Evolutionary conservation across 1,140 invertebrate species (phyloP), one percentile per base, ranked within the genome.

Genomic region (Bradynema listronoti): DNA sequence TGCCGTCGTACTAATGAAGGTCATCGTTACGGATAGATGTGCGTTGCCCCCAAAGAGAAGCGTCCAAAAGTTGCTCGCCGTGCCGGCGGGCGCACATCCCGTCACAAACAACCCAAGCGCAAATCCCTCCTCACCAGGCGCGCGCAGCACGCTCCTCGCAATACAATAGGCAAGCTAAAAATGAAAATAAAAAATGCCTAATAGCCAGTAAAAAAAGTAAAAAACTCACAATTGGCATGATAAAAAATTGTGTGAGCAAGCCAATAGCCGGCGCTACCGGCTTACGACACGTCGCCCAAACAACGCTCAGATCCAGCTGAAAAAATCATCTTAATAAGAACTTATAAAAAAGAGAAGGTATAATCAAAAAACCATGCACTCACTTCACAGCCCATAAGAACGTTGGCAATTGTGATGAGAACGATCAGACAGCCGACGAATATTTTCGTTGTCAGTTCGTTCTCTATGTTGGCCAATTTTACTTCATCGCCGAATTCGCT

Each of bases 31-130:
- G 0, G 88, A 91, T 4, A 94, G 82, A 80, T 90, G 86, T 0
- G 92, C 81, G 81, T 93, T 93, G 4, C 88, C 91, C 32, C 85
- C 86, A 0, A 95, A 78, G 30, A 91, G 83, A 58, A 88, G 84
- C 0, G 89, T 88, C 89, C 91, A 94, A 66, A 92, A 90, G 78
- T 95, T 95, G n/a, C 89, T 92, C 9, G 90, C 88, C 1, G 90
- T 90, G 1, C 91, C 91, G 30, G 87, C 90, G 14, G 91, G 91
- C 56, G 87, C 85, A 46, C 90, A 87, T 0, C 90, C 91, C 1
- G 88, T 88, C 69, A 91, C 88, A 80, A 94, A 94, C 73, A 94
- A 83, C 0, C 91, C 91, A 4, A 77, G 59, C n/a, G 74, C 74
- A 53, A 77, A 74, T 29, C 73, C 53, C 47, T 71, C 55, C 22